Evolutionary conservation across 2,113 vertebrate genomes (phyloP), one percentile per base, ranked within the genome.

Genomic region (Tragelaphus strepsiceros): DNA sequence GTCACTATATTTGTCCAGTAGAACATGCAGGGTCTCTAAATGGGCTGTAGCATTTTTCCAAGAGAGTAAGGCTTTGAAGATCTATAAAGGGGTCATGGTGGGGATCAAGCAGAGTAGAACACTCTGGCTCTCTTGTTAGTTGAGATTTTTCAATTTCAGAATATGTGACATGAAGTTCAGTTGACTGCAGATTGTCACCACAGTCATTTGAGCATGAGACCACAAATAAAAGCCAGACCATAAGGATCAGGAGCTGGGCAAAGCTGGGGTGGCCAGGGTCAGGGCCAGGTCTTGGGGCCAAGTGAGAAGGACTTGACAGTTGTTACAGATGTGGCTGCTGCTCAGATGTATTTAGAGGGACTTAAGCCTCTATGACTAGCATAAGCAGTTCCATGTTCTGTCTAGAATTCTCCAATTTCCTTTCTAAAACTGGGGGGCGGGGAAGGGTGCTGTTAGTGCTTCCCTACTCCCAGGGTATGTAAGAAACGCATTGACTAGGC

Each of bases 311-410:
- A 30, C 49, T 67, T 85, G 59, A 85, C 39, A 43, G 58, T 43
- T 85, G 71, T 89, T 90, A n/a, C 16, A 54, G 58, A 77, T 3
- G 54, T 1, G 17, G 64, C 90, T 92, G 84, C 24, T 35, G 84
- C 24, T 35, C 8, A 26, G 88, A 88, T 97, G 91, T 77, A 91
- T 97, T 97, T 92, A 96, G 85, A 95, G 88, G 61, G 49, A 90
- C 74, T 11, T 26, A 88, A 80, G 91, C 89, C 43, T 61, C 86
- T 74, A 6, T 46, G 74, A 43, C 81, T 56, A 35, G 91, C 49
- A 4, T 32, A 64, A 94, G 59, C 28, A 88, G 32, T 61, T 90
- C 80, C 35, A 26, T 81, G 22, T 64, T 88, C 35, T 53, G 26
- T 56, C 82, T 58, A 54, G 64, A 83, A 46, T 94, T 74, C 85